Conservation (phyloP, 2,888 invertebrate species). For the Mactromeris polynyma region DNA sequence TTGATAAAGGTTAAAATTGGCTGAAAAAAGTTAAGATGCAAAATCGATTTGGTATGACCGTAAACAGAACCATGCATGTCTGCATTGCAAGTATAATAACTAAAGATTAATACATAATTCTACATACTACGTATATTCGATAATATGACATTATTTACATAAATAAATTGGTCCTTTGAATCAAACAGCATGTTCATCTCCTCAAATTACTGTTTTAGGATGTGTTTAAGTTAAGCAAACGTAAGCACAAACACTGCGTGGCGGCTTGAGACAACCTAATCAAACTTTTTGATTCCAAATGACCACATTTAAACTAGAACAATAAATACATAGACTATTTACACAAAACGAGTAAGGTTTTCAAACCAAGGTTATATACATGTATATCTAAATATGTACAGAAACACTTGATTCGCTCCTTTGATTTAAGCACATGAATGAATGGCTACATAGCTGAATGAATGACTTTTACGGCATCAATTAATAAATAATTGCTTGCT, state of each 20-base stretch:
- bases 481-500: not conserved
- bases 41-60: not conserved
- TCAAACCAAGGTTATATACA: not conserved
- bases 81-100: not conserved
- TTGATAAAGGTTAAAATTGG: no score
- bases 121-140: not conserved
- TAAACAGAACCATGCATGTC: not conserved
- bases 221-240: no score
- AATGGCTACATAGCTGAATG: not conserved
- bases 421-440: not conserved
- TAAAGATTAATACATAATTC: not conserved
- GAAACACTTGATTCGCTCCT: not conserved
- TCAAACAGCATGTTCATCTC: not conserved
- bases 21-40: not conserved
- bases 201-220: no score
- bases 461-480: not conserved
- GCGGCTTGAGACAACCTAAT: no score
- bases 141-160: not conserved
- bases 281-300: no score
- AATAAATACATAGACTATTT: no score
- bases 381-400: not conserved
- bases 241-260: no score
- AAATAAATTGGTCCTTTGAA: not conserved
- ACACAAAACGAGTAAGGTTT: no score
- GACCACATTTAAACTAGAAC: no score